Evolutionary conservation across 2,888 invertebrate species (phyloP), one percentile per base, ranked within the genome.

Genomic region (Autographa pulchrina): DNA sequence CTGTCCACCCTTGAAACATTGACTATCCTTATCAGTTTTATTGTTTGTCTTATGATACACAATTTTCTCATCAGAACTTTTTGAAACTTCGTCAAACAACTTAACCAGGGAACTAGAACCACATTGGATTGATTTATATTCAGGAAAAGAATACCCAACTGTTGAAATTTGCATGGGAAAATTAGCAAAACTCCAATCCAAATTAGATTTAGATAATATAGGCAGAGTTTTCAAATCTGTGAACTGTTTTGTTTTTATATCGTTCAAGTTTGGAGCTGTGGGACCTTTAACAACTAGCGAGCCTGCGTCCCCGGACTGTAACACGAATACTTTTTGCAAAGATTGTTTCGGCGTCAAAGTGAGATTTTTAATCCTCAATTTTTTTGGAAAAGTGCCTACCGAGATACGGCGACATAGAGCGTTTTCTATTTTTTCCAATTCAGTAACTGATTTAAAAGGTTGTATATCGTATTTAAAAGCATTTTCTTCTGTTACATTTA

Each of bases 341-440:
- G 94, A 93, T 68, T 89, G 89, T 77, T 93, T 92, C 1, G 94
- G 92, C 6, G 92, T 90, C 65, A 93, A 84, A 0, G 91, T 92
- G 58, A 92, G 82, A 62, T 92, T 92, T 81, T 92, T 92, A 0
- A 92, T 84, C 74, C 90, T 89, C 73, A 92, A 81, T 13, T 91
- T 89, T 68, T 93, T 93, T 48, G 88, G 90, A 78, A 93, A 92
- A 7, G 87, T 75, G 4, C 92, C 92, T 20, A 82, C 80, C 2
- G 92, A 87, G 35, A 92, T 80, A 70, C 87, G 88, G 18, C 83
- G 84, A 75, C 88, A 83, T 56, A 94, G 79, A 3, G 89, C 89
- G 66, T 88, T 90, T 76, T 91, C 90, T 18, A 92, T 77, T 62
- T 86, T 87, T 66, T 89, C 85, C 31, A 92, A 68, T 70, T 92